A percentile compares a stretch with the other conserved stretches of the same genome.
Evolutionary conservation across 2,797 vertebrate genomes (phyloP).

Genomic region (Steatocranus sp.): DNA sequence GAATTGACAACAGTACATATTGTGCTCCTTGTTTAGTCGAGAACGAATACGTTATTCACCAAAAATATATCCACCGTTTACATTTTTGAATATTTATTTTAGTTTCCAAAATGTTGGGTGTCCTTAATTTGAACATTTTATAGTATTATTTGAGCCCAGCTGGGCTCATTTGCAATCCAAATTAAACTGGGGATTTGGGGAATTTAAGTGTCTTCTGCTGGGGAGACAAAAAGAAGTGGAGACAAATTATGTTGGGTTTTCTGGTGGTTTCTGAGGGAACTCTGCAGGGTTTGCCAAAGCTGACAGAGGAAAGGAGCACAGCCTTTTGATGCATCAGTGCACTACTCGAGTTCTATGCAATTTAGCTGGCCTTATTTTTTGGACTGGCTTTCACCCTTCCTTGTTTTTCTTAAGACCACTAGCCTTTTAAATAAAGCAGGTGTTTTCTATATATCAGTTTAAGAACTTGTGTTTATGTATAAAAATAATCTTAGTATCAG

Average conservation of each 20-base stretch:
- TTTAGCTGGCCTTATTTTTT: slow-evolving; percentile 84
- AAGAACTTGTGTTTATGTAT: slow-evolving; percentile 24
- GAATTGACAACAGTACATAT: slow-evolving; percentile 57
- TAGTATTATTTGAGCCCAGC: slow-evolving; percentile 2
- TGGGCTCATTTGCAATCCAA: slow-evolving; percentile 21
- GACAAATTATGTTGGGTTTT: slow-evolving; percentile 34
- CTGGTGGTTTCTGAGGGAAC: slow-evolving; percentile 52
- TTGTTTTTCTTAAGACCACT: slow-evolving; percentile 40
- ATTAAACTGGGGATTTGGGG: not conserved
- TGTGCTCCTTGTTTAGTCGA: slow-evolving; percentile 40
- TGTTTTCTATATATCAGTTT: slow-evolving; percentile 54
- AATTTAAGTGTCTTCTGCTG: slow-evolving; percentile 40
- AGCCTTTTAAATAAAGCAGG: slow-evolving; percentile 66
- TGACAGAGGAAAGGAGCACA: slow-evolving; percentile 69
- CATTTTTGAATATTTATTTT: slow-evolving; percentile 12
- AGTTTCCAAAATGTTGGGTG: not conserved
- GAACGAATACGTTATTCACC: not conserved
- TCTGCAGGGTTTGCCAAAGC: slow-evolving; percentile 48
- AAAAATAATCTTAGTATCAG: not conserved
- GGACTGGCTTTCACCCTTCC: slow-evolving; percentile 61
- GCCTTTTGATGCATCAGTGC: slow-evolving; percentile 64
- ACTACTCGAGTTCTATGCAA: slow-evolving; percentile 93
- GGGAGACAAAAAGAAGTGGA: slow-evolving; percentile 23
- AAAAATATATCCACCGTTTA: not conserved
- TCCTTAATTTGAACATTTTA: slow-evolving; percentile 1